These are phyloP conservation scores for Kryptolebias marmoratus DNA, from an alignment of 2,113 vertebrate genomes.

Conservation along the genomic window DNA sequence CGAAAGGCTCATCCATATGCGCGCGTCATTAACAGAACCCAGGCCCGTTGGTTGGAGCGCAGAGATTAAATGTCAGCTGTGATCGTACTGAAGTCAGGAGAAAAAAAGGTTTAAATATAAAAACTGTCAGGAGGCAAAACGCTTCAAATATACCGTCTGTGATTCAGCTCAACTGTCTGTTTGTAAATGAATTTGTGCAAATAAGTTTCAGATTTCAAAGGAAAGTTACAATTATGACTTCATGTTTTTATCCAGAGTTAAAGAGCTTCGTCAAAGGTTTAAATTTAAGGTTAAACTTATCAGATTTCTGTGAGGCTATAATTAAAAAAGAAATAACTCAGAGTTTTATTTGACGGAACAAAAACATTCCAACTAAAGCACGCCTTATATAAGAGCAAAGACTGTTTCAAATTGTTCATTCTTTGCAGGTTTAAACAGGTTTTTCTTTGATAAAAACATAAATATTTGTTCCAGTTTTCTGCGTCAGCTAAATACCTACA, in stretches of 20 bases:
- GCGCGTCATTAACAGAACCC: slow-evolving; percentile 64
- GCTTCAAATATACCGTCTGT: no score
- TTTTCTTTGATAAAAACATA: slow-evolving; percentile 19
- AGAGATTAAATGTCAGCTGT: slow-evolving; percentile 73
- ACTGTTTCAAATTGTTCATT: no score
- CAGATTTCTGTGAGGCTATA: slow-evolving; percentile 1
- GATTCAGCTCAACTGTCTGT: no score
- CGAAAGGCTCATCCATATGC: slow-evolving; percentile 67
- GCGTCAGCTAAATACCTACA: slow-evolving; percentile 48
- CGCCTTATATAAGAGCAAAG: no score
- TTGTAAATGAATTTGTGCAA: no score
- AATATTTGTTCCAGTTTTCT: slow-evolving; percentile 21
- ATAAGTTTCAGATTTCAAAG: no score
- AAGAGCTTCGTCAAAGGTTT: not conserved
- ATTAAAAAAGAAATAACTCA: slow-evolving; percentile 9
- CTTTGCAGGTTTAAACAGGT: no score
- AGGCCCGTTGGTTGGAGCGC: slow-evolving; percentile 44
- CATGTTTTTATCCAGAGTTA: not conserved
- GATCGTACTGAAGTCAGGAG: slow-evolving; percentile 51
- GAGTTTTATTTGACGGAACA: slow-evolving; percentile 63
- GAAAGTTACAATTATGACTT: not conserved
- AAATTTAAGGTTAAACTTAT: not conserved
- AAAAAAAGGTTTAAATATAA: slow-evolving; percentile 3
- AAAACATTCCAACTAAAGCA: slow-evolving; percentile 23
- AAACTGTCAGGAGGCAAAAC: no score